Evolutionary conservation across 2,113 vertebrate genomes (phyloP), one percentile per base, ranked within the genome.

Genomic region (Ciconia boyciana): DNA sequence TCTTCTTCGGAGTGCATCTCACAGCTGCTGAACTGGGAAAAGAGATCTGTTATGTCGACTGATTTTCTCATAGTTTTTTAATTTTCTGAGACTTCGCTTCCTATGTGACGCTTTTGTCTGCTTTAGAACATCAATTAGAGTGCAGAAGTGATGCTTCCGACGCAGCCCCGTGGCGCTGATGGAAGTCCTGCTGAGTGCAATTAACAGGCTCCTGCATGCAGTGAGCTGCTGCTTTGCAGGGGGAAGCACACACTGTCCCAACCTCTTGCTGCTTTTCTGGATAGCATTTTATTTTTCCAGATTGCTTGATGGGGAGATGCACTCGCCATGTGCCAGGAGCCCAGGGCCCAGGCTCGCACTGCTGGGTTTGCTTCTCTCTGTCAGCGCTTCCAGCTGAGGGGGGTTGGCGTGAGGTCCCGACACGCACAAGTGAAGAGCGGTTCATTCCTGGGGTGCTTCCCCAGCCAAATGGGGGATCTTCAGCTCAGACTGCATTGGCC

Each of bases 351-450:
- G 44, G 26, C 26, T 83, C 2, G 1, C 8, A 1, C 26, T 3
- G 3, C 4, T 22, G 36, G 18, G 16, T 48, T 72, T 39, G 36
- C 52, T 58, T 28, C 76, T 44, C 43, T 14, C 11, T 21, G 16
- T 17, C 43, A 2, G n/a, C 9, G 57, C 48, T 41, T 55, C 48
- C 69, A 76, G 70, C 36, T 25, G 28, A 17, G 68, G 43, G 36
- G 7, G 26, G 11, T 28, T 39, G 36, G 5, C 1, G 6, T 6
- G 8, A 36, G 62, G 44, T 54, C 55, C 68, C 2, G 3, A 21
- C 10, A 7, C 0, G 3, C 9, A 4, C 3, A 4, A 10, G 20
- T 4, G 55, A 61, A n/a, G 62, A 76, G 26, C 1, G 2, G 31
- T 6, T 79, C 21, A 4, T 17, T 64, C 29, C 34, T 18, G 48